These are phyloP conservation scores for Eptesicus fuscus DNA, from an alignment of 2,113 vertebrate genomes.

Conservation along the genomic window DNA sequence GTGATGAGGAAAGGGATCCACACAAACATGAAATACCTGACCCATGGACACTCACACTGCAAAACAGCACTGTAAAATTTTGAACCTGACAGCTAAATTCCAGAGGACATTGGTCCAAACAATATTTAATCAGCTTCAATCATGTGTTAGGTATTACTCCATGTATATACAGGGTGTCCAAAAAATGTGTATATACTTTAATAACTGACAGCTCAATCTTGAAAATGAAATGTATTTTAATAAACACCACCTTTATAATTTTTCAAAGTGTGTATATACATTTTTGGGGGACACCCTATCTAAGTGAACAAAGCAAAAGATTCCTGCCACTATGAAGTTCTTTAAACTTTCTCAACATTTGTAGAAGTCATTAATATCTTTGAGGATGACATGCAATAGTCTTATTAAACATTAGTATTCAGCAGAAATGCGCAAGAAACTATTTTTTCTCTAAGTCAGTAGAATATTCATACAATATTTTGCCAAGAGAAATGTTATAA, in stretches of 20 bases:
- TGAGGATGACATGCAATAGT: background rate
- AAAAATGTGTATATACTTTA: too few species aligned
- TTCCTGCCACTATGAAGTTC: background rate
- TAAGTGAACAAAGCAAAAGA: background rate
- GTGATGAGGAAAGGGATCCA: background rate
- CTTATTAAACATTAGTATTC: background rate
- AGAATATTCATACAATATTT: background rate
- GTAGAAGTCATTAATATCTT: background rate
- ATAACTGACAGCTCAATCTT: too few species aligned
- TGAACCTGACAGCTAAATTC: background rate
- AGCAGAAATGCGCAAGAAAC: background rate
- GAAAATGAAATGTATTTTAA: too few species aligned
- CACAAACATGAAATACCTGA: background rate
- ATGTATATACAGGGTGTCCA: too few species aligned
- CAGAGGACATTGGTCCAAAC: background rate
- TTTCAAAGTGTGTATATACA: too few species aligned
- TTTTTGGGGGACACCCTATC: background rate
- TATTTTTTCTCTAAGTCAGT: background rate
- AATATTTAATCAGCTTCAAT: background rate
- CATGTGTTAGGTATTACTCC: background rate
- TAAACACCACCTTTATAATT: too few species aligned
- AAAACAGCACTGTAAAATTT: background rate
- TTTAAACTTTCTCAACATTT: background rate
- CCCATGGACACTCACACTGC: rapidly evolving
- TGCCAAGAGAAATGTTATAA: background rate